Percentiles rank a stretch among this genome's conserved stretches.
These are phyloP conservation scores for Acanthoscelides obtectus DNA, from an alignment of 2,888 invertebrate genomes.

Conservation along the genomic window DNA sequence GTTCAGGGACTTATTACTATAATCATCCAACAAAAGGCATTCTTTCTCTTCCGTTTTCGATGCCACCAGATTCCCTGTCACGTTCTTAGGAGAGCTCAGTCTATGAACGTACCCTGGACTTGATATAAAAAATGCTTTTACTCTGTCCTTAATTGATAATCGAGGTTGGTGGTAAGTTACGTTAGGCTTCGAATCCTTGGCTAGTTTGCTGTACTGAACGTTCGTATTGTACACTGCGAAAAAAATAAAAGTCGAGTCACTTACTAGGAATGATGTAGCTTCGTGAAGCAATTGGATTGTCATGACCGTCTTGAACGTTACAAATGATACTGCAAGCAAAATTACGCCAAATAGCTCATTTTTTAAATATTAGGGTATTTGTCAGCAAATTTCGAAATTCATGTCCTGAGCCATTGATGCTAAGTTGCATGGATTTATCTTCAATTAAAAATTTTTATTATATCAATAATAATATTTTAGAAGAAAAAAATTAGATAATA, in stretches of 20 bases:
- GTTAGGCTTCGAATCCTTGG: conserved; percentile 7
- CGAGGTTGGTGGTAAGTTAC: conserved; percentile 2
- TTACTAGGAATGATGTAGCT: neutral
- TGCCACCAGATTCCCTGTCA: conserved; percentile 17
- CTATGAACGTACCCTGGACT: conserved; percentile 31
- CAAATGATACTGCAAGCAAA: no score
- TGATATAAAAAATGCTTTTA: conserved; percentile 29
- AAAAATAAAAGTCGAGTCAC: neutral
- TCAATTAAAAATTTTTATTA: no score
- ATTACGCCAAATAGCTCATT: no score
- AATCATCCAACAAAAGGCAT: conserved; percentile 56
- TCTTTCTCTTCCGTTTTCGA: conserved; percentile 50
- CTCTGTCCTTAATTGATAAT: conserved; percentile 19
- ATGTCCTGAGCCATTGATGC: no score
- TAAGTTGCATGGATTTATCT: no score
- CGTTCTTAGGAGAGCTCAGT: conserved; percentile 26
- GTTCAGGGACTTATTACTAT: conserved; percentile 42
- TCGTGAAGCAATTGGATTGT: no score
- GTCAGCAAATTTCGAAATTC: no score
- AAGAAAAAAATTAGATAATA: no score
- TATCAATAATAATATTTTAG: no score
- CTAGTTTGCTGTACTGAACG: conserved; percentile 41
- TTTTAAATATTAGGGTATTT: no score
- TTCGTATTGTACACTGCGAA: conserved; percentile 27
- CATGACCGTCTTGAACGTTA: no score